Evolutionary conservation across 2,113 vertebrate genomes (phyloP).

Genomic region (Bucco capensis): DNA sequence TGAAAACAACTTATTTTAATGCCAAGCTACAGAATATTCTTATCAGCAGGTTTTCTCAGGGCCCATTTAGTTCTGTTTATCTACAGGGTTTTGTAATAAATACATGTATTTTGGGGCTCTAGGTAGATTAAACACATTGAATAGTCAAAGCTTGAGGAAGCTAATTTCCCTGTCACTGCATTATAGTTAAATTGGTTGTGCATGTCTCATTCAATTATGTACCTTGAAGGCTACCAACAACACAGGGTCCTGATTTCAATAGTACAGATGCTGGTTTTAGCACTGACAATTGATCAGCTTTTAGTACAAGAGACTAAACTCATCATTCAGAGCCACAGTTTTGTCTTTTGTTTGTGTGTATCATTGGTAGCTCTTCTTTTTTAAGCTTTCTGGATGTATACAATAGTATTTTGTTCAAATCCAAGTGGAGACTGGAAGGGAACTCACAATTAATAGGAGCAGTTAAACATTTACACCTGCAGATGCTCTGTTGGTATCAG

Average conservation of each 20-base stretch:
- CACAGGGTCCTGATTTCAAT: slow-evolving; percentile 14
- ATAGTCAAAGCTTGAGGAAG: slow-evolving; percentile 42
- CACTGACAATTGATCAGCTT: slow-evolving; percentile 13
- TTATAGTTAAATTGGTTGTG: slow-evolving; percentile 19
- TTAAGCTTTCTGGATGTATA: background rate
- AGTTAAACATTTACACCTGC: background rate
- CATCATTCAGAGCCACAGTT: background rate
- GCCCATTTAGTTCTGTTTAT: slow-evolving; percentile 27
- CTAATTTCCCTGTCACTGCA: slow-evolving; percentile 52
- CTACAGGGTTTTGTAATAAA: slow-evolving; percentile 29
- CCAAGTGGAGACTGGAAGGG: background rate
- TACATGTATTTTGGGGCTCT: slow-evolving; percentile 23
- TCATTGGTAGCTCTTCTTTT: slow-evolving; percentile 2
- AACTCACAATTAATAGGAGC: background rate
- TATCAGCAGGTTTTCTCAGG: slow-evolving; percentile 11
- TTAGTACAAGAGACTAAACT: background rate
- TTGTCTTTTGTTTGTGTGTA: background rate
- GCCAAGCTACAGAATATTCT: background rate
- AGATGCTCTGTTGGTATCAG: background rate
- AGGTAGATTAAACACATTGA: slow-evolving; percentile 52
- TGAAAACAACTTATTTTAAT: background rate
- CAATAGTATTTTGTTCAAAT: background rate
- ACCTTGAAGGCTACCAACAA: slow-evolving; percentile 29
- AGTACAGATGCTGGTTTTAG: background rate
- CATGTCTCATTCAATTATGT: slow-evolving; percentile 40